Percentiles rank a stretch among this genome's conserved stretches.
These are phyloP conservation scores for Pterois miles DNA, from an alignment of 2,797 vertebrate species.

Conservation along the genomic window DNA sequence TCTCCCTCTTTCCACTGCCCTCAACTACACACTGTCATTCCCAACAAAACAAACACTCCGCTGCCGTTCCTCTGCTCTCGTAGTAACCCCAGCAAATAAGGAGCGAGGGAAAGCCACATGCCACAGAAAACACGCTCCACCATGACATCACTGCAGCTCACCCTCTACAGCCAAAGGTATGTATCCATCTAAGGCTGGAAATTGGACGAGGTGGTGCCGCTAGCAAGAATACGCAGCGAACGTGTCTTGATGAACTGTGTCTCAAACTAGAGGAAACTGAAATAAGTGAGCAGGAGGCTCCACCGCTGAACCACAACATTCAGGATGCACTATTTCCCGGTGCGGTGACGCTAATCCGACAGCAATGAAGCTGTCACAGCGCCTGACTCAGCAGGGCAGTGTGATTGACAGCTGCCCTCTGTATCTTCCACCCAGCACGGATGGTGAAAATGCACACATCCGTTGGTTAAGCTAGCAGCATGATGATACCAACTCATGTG, in stretches of 20 bases:
- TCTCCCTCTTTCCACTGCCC: constrained; percentile 60
- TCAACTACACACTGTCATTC: constrained; percentile 72
- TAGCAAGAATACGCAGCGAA: constrained; percentile 33
- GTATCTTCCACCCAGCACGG: constrained; percentile 47
- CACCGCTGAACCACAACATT: constrained; percentile 25
- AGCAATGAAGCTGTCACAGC: constrained; percentile 61
- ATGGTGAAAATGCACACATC: constrained; percentile 61
- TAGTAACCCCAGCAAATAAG: constrained; percentile 80
- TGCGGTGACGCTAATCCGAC: constrained; percentile 42
- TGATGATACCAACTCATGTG: neutral
- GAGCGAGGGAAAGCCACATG: constrained; percentile 71
- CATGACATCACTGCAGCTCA: constrained; percentile 76
- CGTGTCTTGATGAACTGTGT: constrained; percentile 32
- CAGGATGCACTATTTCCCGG: constrained; percentile 51
- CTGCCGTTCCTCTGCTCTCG: constrained; percentile 60
- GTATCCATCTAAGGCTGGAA: constrained; percentile 82
- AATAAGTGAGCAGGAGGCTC: constrained; percentile 21
- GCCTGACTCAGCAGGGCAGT: constrained; percentile 75
- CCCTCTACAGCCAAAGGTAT: constrained; percentile 72
- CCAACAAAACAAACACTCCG: constrained; percentile 76
- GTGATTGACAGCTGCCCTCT: constrained; percentile 67
- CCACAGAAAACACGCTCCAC: constrained; percentile 66
- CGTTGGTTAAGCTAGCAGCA: constrained; percentile 35
- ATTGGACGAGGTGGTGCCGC: constrained; percentile 47
- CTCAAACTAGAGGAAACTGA: constrained; percentile 16